Evolutionary conservation across 2,113 vertebrate species (phyloP).

Genomic region (Rhabdornis inornatus): DNA sequence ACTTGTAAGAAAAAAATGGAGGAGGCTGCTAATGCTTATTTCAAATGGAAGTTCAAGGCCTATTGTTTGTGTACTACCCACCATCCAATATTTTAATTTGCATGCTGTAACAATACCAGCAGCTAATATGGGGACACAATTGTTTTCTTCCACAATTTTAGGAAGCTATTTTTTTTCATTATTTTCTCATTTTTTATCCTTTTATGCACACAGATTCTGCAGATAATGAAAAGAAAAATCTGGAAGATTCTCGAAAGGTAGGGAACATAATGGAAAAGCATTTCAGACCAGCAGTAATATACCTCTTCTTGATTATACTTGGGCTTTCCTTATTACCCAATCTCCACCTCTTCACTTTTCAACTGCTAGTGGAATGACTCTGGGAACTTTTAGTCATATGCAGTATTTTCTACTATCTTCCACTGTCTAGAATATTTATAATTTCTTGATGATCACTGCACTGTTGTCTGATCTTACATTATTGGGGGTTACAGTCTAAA

Average conservation of each 20-base stretch:
- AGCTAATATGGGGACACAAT: conserved; percentile 16
- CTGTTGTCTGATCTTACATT: neutral
- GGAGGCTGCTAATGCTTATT: neutral
- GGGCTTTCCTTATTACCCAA: neutral
- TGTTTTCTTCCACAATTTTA: conserved; percentile 59
- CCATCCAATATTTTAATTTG: conserved; percentile 31
- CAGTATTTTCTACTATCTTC: neutral
- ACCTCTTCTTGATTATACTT: neutral
- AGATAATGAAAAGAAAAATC: conserved; percentile 17
- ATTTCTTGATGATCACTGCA: neutral
- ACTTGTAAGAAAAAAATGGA: neutral
- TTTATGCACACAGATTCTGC: conserved; percentile 8
- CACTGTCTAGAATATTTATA: neutral
- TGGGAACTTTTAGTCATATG: neutral
- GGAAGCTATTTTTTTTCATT: neutral
- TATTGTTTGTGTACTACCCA: conserved; percentile 37
- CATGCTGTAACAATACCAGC: conserved; percentile 24
- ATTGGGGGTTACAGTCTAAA: neutral
- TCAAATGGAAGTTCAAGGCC: conserved; percentile 43
- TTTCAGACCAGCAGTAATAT: neutral
- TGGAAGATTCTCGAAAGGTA: neutral
- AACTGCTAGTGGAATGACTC: neutral
- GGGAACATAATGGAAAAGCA: neutral
- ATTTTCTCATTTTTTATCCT: conserved; percentile 5
- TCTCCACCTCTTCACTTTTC: neutral